phyloP scores from a whole-genome alignment of 2,797 vertebrate species.

The Diceros bicornis region DNA sequence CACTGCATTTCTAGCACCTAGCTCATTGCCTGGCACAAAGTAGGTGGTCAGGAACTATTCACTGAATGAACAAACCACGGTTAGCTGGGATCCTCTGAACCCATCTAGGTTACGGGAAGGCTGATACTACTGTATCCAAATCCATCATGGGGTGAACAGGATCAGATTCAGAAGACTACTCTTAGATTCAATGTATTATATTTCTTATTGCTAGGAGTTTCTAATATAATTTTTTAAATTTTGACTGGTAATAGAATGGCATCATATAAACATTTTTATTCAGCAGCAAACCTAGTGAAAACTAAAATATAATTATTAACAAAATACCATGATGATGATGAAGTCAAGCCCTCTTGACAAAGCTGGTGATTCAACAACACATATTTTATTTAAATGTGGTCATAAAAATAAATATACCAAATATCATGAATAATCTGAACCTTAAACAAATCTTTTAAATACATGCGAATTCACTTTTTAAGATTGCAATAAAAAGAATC shows the following conservation, averaged over 20 bases:
- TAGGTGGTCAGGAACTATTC: conserved; percentile 37
- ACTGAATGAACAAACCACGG: conserved; percentile 4
- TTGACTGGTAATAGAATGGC: conserved; percentile 9
- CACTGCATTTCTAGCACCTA: background rate
- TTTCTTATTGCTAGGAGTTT: conserved; percentile 50
- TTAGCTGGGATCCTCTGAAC: conserved; percentile 14
- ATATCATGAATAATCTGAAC: conserved; percentile 55
- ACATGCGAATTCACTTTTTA: conserved; percentile 10
- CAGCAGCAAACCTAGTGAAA: conserved; percentile 66
- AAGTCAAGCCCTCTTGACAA: conserved; percentile 26
- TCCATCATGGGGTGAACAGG: background rate
- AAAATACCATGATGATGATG: conserved; percentile 58
- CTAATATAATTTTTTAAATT: conserved; percentile 51
- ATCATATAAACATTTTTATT: conserved; percentile 55
- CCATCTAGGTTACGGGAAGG: background rate
- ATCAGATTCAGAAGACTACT: conserved; percentile 19
- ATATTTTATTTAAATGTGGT: conserved; percentile 60
- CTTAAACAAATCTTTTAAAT: conserved; percentile 66
- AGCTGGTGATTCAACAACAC: conserved; percentile 29
- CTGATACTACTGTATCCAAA: background rate
- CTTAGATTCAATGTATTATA: conserved; percentile 13
- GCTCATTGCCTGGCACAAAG: background rate
- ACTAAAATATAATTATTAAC: conserved; percentile 55
- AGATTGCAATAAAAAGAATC: conserved; percentile 61
- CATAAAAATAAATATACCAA: conserved; percentile 61